Evolutionary conservation across 2,888 invertebrate genomes (phyloP), one percentile per base, ranked within the genome.

Genomic region (Macrosiphum euphorbiae): DNA sequence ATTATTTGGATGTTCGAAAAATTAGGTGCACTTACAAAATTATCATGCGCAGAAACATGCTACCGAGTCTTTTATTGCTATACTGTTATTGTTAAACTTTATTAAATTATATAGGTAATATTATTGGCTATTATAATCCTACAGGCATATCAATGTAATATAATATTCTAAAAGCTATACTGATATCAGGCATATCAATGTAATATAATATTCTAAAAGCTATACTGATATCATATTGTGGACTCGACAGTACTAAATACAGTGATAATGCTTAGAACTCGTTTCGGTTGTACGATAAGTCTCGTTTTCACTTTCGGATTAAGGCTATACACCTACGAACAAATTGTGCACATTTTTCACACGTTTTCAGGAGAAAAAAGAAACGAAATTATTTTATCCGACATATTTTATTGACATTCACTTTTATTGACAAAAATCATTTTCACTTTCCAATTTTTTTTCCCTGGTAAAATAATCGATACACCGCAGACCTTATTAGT

Each of bases 351-450:
- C 41, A 90, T 90, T 88, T 88, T 90, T 90, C 61, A 47, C 90
- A 67, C 16, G 26, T 90, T 90, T 90, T 24, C 50, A 50, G n/a
- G 0, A 78, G 35, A 8, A 11, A 78, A 78, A 28, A 55, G 61
- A 61, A 90, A 35, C 35, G 52, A 90, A 44, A 85, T 28, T 44
- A 85, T 13, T 41, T 85, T 16, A 44, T 7, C 13, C 0, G 50
- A 50, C 85, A n/a, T 91, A 47, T 86, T 91, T 91, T 58, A 35
- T 47, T 26, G 91, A 61, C 85, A n/a, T 91, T 91, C 58, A n/a
- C 58, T 86, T 91, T 91, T 58, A 35, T 47, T 26, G 91, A 61
- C 58, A 85, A 86, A 86, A 85, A 26, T n/a, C 47, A 58, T 91
- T 91, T 92, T 61, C 58, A 47, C n/a, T 58, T 47, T 47, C 85